Base-by-base conservation (phyloP, 2,113 vertebrate genomes). In the Menidia beryllina region DNA sequence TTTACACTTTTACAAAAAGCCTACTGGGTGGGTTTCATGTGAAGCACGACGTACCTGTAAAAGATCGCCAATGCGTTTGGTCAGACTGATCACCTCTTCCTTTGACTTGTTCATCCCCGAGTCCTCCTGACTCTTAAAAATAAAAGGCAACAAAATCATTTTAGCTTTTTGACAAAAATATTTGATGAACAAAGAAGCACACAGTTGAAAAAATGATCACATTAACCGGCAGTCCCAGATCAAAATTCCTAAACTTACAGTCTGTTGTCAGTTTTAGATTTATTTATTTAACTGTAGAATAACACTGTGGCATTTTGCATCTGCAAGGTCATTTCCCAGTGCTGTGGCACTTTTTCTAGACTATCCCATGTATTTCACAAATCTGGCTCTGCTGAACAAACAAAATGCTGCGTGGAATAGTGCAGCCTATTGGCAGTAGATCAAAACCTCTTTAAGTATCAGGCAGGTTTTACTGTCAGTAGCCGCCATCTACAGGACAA, bases 31-130 rank as follows among this genome's bases (percentile, higher is more conserved):
- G 25, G 5, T 8, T 23, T 8, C n/a, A 24, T 6, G 13, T 17
- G 2, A 13, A 24, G 38, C 41, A 47, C 17, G 25, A 55, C 38
- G 47, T 82, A 93, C 94, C 83, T 85, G 86, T 6, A 86, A 81
- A n/a, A 94, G 75, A 19, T 87, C 66, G n/a, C 27, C 20, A 25
- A 94, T 69, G 36, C 86, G 72, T 12, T 39, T 57, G 83, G 89
- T 93, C 66, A 94, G 68, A 48, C 49, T 77, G 30, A 57, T 24
- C 49, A 91, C 41, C 55, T 94, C 93, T 56, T 91, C 91, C 73
- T 75, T 91, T 14, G 91, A 82, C 19, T 76, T 66, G 27, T 63
- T 76, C 1, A 66, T 25, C 19, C 81, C 77, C 5, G 83, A 74
- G 10, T 91, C 88, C 20, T 91, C 83, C 69, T 89, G 90, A 61